phyloP scores from a whole-genome alignment of 2,797 vertebrate species.

The Mallotus villosus region DNA sequence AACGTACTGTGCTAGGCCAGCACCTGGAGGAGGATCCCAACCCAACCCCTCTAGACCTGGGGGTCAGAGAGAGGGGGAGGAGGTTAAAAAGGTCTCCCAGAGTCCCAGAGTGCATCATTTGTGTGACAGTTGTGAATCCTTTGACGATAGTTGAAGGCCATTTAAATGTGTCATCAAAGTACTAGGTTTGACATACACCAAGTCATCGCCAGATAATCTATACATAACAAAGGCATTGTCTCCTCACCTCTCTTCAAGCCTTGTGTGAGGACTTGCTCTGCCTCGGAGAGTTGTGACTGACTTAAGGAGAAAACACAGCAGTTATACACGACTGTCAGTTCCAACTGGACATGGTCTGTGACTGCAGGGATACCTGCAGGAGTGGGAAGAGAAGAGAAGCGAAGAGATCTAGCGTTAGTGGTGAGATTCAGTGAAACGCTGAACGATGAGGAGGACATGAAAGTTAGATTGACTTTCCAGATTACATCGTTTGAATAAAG shows the following conservation, averaged over 20 bases:
- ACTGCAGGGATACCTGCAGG: conserved; percentile 80
- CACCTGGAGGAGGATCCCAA: conserved; percentile 9
- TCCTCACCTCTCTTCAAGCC: conserved; percentile 70
- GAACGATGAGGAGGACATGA: not conserved
- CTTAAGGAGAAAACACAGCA: conserved; percentile 68
- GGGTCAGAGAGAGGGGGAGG: conserved; percentile 6
- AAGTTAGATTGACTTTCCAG: conserved; percentile 47
- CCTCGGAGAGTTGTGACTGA: conserved; percentile 61
- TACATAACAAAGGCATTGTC: too few species aligned
- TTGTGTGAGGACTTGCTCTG: conserved; percentile 63
- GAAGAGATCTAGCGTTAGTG: not conserved
- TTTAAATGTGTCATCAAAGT: too few species aligned
- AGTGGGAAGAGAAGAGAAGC: not conserved
- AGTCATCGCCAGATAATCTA: too few species aligned
- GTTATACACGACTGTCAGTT: conserved; percentile 85
- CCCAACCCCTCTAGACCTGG: conserved; percentile 76
- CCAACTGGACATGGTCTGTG: conserved; percentile 71
- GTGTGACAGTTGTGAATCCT: conserved; percentile 46
- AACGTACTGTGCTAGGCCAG: conserved; percentile 47
- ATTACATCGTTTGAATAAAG: conserved; percentile 46
- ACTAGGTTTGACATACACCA: too few species aligned
- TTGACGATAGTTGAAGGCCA: not conserved
- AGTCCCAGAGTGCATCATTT: conserved; percentile 22
- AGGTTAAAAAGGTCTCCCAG: not conserved
- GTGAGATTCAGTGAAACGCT: too few species aligned